Base-by-base conservation (phyloP, 2,113 vertebrate species). In the Syngnathus floridae region DNA sequence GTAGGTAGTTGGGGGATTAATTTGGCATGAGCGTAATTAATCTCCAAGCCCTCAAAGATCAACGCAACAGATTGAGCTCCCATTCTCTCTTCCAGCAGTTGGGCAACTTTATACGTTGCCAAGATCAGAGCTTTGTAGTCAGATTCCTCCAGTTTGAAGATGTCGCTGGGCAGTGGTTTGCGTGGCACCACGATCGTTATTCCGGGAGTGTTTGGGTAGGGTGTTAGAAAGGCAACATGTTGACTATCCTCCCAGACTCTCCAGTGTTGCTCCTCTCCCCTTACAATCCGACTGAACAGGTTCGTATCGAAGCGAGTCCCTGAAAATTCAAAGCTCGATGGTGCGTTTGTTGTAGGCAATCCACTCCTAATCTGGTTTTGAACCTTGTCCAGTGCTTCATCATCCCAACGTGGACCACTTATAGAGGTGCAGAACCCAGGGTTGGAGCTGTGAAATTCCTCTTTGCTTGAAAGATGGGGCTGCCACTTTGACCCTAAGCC, bases 31-130 rank as follows among this genome's bases (percentile, higher is more conserved):
- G 90, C 89, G 66, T 91, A 91, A 66, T 92, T 82, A 7, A 91
- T 86, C 77, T 92, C 86, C 66, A 87, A 82, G 16, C 91, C 90
- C 62, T 92, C 91, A 77, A 91, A 90, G 73, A 91, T 90, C 46
- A 92, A 62, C 4, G 87, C 89, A 65, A 91, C 81, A n/a, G 75
- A 81, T 73, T 4, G 57, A 65, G 89, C 86, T 62, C 72, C 75
- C 84, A 90, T 80, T 10, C 84, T 88, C 13, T 88, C 61, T 73
- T 84, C 59, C 14, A 92, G 40, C 11, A 91, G 86, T 43, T 21
- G 56, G 36, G 90, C 86, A 59, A 90, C 88, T 71, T 85, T 84
- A 26, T 74, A 79, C 41, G 79, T 60, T 10, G 90, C 89, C 57
- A 84, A 63, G 69, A 89, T 81, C 43, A 92, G 81, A 21, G 81